Evolutionary conservation across 2,888 invertebrate species (phyloP).

Genomic region (Pyralis farinalis): DNA sequence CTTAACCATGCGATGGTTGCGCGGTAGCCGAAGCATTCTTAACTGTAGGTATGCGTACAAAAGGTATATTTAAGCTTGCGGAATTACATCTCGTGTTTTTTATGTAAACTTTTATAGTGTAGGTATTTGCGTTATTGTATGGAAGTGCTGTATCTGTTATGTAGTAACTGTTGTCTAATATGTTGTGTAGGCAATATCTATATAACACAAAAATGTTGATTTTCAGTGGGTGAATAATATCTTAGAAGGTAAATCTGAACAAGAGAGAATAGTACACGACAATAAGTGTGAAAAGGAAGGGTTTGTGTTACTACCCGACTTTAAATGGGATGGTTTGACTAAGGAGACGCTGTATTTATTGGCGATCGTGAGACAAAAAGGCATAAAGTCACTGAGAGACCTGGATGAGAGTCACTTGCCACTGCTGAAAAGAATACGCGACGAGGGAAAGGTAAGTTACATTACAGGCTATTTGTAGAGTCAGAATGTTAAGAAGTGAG

Average conservation of each 20-base stretch:
- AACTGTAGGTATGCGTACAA: too few species aligned
- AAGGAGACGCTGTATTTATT: constrained; percentile 91
- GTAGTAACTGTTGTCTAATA: too few species aligned
- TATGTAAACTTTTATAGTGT: too few species aligned
- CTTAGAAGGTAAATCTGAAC: constrained; percentile 93
- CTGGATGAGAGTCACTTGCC: constrained; percentile 89
- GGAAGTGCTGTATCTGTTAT: too few species aligned
- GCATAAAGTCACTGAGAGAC: constrained; percentile 92
- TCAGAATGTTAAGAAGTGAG: too few species aligned
- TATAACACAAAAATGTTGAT: constrained; percentile 11
- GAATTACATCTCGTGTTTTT: too few species aligned
- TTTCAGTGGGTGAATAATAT: constrained; percentile 98
- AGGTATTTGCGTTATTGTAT: too few species aligned
- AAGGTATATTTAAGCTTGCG: too few species aligned
- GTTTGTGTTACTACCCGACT: constrained; percentile 94
- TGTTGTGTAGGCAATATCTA: too few species aligned
- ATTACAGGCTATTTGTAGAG: too few species aligned
- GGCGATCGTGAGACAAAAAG: constrained; percentile 87
- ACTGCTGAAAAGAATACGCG: constrained; percentile 89
- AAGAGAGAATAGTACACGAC: constrained; percentile 89
- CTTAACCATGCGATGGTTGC: too few species aligned
- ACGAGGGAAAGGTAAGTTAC: constrained; percentile 84
- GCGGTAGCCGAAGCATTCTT: too few species aligned
- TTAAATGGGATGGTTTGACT: constrained; percentile 95
- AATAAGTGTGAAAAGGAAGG: constrained; percentile 87